These are phyloP conservation scores for Hylaeus volcanicus DNA, from an alignment of 1,140 invertebrate genomes.

Conservation along the genomic window DNA sequence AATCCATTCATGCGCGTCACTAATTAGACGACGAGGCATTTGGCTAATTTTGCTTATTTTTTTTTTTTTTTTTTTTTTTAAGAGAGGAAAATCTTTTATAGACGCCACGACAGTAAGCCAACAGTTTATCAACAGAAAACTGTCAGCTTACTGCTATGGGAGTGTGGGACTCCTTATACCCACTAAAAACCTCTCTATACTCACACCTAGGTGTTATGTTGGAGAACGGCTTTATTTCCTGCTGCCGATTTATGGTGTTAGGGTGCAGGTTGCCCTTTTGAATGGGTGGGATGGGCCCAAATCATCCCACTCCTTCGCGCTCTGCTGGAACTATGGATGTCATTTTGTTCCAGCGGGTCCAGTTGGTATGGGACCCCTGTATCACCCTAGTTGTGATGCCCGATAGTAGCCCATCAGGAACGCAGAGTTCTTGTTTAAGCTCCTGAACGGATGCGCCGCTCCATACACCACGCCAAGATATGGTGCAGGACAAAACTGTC, in stretches of 20 bases:
- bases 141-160: not conserved
- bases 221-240: not conserved
- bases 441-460: not conserved
- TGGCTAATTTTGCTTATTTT: too few species aligned
- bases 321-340: not conserved
- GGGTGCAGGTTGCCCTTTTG: not conserved
- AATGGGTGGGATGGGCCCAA: not conserved
- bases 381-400: not conserved
- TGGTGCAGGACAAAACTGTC: not conserved
- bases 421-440: not conserved
- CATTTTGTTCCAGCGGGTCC: slow-evolving; percentile 1
- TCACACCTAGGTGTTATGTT: not conserved
- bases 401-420: not conserved
- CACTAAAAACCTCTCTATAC: not conserved
- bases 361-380: not conserved
- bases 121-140: too few species aligned
- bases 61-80: too few species aligned
- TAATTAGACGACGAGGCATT: slow-evolving; percentile 79
- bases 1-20: slow-evolving; percentile 80
- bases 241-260: not conserved
- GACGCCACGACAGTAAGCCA: too few species aligned
- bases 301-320: too few species aligned
- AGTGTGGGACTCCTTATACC: not conserved
- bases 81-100: too few species aligned
- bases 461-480: slow-evolving; percentile 3